These are phyloP conservation scores for Anthoscopus minutus DNA, from an alignment of 2,113 vertebrate species.

Conservation along the genomic window DNA sequence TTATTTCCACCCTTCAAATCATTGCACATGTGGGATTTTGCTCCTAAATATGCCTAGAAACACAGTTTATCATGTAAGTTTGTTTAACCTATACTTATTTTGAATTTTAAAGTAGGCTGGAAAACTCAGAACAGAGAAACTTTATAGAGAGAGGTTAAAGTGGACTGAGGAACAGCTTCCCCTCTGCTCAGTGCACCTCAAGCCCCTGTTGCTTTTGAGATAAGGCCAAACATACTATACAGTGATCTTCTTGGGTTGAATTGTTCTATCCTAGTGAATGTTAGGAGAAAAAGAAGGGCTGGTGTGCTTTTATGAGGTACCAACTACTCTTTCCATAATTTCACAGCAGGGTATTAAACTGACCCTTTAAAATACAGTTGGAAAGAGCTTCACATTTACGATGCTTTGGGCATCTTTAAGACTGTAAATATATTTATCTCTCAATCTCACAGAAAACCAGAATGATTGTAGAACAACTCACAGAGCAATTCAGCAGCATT, in stretches of 20 bases:
- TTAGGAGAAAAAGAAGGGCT: background rate
- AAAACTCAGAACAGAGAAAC: background rate
- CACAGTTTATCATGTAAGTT: background rate
- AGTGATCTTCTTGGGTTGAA: background rate
- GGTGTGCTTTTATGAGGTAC: background rate
- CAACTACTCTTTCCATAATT: background rate
- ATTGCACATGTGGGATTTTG: background rate
- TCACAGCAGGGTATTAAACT: background rate
- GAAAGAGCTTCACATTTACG: background rate
- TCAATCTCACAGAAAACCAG: background rate
- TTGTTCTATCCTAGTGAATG: background rate
- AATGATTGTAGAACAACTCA: background rate
- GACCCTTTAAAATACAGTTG: background rate
- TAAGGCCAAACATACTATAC: background rate
- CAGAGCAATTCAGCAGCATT: background rate
- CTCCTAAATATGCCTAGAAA: background rate
- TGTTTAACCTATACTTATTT: background rate
- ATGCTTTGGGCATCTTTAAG: background rate
- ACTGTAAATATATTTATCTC: background rate
- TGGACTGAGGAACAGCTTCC: background rate
- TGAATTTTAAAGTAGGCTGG: background rate
- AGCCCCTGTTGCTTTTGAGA: background rate
- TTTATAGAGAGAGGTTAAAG: background rate
- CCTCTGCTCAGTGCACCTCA: background rate
- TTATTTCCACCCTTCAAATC: background rate